A percentile compares a stretch with the other conserved stretches of the same genome.
phyloP scores from a whole-genome alignment of 2,888 invertebrate species.

The Aspidiotus destructor region DNA sequence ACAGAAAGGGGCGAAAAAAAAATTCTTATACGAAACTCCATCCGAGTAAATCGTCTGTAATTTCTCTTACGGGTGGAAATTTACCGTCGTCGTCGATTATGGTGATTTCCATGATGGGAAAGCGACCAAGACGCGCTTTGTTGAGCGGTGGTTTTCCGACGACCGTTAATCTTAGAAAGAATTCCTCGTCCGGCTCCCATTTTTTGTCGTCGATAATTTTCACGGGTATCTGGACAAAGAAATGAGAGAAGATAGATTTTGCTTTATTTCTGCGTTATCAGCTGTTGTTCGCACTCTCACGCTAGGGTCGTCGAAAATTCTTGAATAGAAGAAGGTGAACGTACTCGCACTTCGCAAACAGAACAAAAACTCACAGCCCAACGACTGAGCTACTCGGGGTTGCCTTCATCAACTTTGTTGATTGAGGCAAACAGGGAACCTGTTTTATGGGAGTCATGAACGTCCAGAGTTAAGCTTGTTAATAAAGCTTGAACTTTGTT shows the following conservation, averaged over 20 bases:
- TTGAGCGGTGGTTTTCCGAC: slow-evolving; percentile 38
- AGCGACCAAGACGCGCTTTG: slow-evolving; percentile 45
- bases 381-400: too few species aligned
- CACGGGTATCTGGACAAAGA: slow-evolving; percentile 41
- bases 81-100: slow-evolving; percentile 52
- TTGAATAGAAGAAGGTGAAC: too few species aligned
- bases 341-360: too few species aligned
- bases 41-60: neutral
- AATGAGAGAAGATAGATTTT: neutral
- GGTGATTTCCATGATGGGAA: slow-evolving; percentile 49
- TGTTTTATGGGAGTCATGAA: too few species aligned
- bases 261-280: too few species aligned
- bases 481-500: too few species aligned
- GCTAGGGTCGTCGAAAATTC: too few species aligned
- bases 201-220: slow-evolving; percentile 50
- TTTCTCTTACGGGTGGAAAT: neutral
- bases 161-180: slow-evolving; percentile 48
- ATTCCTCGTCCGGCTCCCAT: slow-evolving; percentile 54
- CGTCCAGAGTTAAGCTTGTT: too few species aligned
- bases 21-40: neutral
- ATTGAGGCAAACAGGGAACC: too few species aligned
- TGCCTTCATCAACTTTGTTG: too few species aligned
- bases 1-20: slow-evolving; percentile 17
- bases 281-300: too few species aligned
- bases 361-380: too few species aligned